Evolutionary conservation across 92 coral and sea anemone genomes (phyloP).

Genomic region (Porites rus): DNA sequence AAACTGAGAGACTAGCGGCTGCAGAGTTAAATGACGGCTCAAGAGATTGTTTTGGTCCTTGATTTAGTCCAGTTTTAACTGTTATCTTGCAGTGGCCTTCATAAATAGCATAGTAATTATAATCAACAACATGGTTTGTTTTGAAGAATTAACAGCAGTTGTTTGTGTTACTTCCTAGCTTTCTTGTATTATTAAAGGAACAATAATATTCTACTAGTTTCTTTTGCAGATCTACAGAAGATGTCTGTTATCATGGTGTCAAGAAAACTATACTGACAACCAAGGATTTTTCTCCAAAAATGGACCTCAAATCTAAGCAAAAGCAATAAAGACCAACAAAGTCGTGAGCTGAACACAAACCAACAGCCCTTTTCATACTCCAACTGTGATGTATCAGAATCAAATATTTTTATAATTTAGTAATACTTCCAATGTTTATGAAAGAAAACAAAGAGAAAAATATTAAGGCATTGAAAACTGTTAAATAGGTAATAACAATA

Average conservation of each 20-base stretch:
- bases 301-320: neutral
- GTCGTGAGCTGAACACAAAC: neutral
- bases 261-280: conserved; percentile 1
- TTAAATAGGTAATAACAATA: neutral
- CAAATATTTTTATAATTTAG: neutral
- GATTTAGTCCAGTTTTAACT: conserved; percentile 6
- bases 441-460: conserved; percentile 4
- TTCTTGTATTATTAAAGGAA: conserved; percentile 17
- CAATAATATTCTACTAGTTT: conserved; percentile 23
- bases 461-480: neutral
- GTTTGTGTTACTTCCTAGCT: conserved; percentile 13
- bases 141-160: conserved; percentile 11
- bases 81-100: conserved; percentile 21
- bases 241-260: conserved; percentile 12
- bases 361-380: conserved; percentile 5
- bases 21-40: conserved; percentile 20
- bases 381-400: conserved; percentile 12
- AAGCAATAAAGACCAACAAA: conserved; percentile 14
- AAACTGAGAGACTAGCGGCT: conserved; percentile 8
- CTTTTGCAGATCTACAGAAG: conserved; percentile 1
- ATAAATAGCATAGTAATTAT: conserved; percentile 2
- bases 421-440: neutral
- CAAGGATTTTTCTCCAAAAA: conserved; percentile 5
- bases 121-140: conserved; percentile 15
- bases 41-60: conserved; percentile 19